phyloP scores from a whole-genome alignment of 2,888 invertebrate genomes.

The Trichacis sp. region DNA sequence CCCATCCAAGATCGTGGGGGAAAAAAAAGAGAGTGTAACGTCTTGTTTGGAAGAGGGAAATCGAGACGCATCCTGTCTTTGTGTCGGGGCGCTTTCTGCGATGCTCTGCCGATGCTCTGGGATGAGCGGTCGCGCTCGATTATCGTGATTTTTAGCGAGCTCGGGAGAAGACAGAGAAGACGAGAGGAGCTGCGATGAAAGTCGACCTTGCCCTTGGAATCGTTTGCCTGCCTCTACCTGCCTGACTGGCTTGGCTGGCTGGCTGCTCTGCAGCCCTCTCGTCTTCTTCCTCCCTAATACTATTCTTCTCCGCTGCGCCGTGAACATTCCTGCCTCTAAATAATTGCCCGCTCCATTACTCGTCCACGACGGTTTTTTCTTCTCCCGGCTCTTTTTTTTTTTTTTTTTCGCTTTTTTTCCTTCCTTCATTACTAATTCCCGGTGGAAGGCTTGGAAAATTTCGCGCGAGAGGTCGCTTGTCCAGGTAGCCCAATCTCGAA shows the following conservation, averaged over 20 bases:
- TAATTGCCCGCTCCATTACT: constrained; percentile 43
- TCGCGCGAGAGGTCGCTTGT: too few species aligned
- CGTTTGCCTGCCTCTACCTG: constrained; percentile 21
- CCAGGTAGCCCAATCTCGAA: too few species aligned
- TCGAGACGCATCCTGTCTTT: constrained; percentile 22
- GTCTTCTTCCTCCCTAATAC: constrained; percentile 9
- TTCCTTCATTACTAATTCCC: background rate
- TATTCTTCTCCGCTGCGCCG: constrained; percentile 16
- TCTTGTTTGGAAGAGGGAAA: constrained; percentile 16
- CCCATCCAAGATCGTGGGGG: too few species aligned
- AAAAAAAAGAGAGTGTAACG: background rate
- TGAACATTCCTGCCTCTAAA: constrained; percentile 35
- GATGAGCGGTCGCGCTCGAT: constrained; percentile 37
- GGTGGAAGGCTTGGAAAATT: background rate
- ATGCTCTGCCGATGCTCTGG: constrained; percentile 8
- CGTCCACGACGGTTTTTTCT: too few species aligned
- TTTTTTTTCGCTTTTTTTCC: background rate
- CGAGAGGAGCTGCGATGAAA: constrained; percentile 33
- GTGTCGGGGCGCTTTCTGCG: too few species aligned
- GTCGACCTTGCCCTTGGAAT: constrained; percentile 44
- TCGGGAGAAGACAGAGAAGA: constrained; percentile 35
- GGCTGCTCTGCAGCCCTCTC: constrained; percentile 21
- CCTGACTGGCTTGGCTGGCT: constrained; percentile 22
- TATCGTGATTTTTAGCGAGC: constrained; percentile 43
- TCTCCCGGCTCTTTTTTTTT: too few species aligned